Base-by-base conservation (phyloP, 2,113 vertebrate species). In the Poecile atricapillus region DNA sequence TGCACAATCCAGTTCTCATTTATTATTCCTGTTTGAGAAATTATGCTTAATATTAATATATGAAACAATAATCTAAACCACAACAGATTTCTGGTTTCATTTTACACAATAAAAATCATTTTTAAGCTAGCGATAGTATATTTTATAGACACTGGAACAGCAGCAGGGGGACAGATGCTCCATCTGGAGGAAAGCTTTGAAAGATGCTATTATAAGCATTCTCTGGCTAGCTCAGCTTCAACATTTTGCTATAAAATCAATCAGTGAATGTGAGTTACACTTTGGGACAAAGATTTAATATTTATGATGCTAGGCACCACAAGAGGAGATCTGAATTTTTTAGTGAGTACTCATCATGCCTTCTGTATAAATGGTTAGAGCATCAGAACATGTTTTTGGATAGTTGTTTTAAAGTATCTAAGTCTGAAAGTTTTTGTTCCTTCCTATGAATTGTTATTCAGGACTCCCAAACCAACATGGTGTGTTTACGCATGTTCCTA, bases 31-130 rank as follows among this genome's bases (percentile, higher is more conserved):
- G 23, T 83, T 77, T 70, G 49, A 58, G 50, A 96, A 89, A 90
- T 59, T 79, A 44, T 31, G 18, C 9, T 78, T 82, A 78, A 75
- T 56, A 80, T 46, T 88, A 89, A 74, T 87, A 94, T 83, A 62
- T n/a, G 46, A 90, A 92, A 73, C 58, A 69, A 78, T 83, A 94
- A 83, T 41, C 58, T 82, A 84, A 95, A 83, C 62, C 87, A 81
- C 41, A 87, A 59, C 65, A 68, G 92, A 53, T 39, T 53, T 68
- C 78, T 93, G 86, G 76, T 76, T 94, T 87, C 64, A 75, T 89
- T 94, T 95, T 90, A 53, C n/a, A 49, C 33, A 47, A 37, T 15
- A 56, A 85, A 80, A 84, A 46, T 87, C 0, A 44, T 60, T 77
- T 80, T 58, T 63, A 53, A 81, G 23, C 17, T 60, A 68, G 53